Evolutionary conservation across 2,888 invertebrate genomes (phyloP).

Genomic region (Dicyrtomina minuta): DNA sequence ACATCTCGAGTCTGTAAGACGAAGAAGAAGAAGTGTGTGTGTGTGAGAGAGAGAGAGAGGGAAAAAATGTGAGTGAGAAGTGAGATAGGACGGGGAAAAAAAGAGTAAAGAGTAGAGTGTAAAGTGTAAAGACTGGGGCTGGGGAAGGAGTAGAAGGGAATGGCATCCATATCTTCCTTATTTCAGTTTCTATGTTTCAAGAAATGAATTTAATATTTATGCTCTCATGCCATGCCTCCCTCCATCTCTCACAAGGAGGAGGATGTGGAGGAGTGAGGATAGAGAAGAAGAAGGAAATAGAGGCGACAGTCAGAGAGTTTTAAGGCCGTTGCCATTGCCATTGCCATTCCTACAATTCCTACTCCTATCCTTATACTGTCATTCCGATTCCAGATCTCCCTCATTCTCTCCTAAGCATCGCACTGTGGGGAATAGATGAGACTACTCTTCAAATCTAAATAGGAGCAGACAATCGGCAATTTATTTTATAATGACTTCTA

Average conservation of each 20-base stretch:
- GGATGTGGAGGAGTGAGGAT: constrained; percentile 1
- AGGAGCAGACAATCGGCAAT: no score
- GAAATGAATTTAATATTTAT: constrained; percentile 31
- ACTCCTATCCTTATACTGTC: no score
- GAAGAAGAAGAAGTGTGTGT: no score
- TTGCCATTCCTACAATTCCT: no score
- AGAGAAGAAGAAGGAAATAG: not conserved
- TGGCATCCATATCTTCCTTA: not conserved
- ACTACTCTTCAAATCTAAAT: no score
- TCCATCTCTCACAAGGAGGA: constrained; percentile 4
- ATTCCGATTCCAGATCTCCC: no score
- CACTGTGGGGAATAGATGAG: no score
- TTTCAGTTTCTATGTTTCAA: constrained; percentile 16
- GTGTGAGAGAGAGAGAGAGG: no score
- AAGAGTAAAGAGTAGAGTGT: not conserved
- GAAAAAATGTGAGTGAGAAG: no score
- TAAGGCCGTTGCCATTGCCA: no score
- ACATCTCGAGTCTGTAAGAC: not conserved
- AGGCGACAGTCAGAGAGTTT: not conserved
- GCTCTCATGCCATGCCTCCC: not conserved
- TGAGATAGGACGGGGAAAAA: not conserved
- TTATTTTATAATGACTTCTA: no score
- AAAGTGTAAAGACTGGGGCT: not conserved
- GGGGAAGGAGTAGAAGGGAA: not conserved
- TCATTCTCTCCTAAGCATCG: no score